Conservation (phyloP, 2,888 invertebrate species). For the Epistrophe grossulariae region DNA sequence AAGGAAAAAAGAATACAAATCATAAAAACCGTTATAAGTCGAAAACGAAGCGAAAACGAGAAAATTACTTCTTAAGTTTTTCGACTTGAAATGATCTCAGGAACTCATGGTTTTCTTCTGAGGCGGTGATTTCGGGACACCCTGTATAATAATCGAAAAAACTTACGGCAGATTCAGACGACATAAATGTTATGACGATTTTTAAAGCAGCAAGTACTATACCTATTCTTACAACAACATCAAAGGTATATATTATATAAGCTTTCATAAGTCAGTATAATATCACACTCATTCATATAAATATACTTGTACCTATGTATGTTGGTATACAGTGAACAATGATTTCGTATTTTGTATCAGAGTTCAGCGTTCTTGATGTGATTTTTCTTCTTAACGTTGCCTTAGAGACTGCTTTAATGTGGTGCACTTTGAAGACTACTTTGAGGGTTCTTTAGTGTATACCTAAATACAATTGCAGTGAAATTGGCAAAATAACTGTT, state of each 20-base stretch:
- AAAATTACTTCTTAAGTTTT: too few relatives aligned
- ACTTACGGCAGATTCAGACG: not conserved
- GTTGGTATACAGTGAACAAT: not conserved
- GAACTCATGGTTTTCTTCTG: too few relatives aligned
- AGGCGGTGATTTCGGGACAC: too few relatives aligned
- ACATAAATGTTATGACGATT: not conserved
- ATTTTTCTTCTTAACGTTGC: not conserved
- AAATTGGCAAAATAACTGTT: not conserved
- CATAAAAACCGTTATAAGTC: too few relatives aligned
- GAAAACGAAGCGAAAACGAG: too few relatives aligned
- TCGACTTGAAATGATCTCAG: too few relatives aligned
- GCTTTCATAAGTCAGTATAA: not conserved
- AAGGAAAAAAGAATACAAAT: too few relatives aligned
- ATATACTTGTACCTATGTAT: not conserved
- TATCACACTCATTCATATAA: not conserved
- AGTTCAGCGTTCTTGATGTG: not conserved
- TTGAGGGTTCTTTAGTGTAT: not conserved
- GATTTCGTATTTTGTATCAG: not conserved
- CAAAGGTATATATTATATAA: not conserved
- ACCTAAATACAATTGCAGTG: not conserved
- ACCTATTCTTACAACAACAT: too few relatives aligned
- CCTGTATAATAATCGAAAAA: too few relatives aligned
- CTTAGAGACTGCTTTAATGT: not conserved
- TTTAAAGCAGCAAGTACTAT: not conserved
- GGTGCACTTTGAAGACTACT: not conserved